Percentiles rank a stretch among this genome's conserved stretches.
Conservation (phyloP, 2,888 invertebrate genomes). For the Stenchaetothrips biformis region DNA sequence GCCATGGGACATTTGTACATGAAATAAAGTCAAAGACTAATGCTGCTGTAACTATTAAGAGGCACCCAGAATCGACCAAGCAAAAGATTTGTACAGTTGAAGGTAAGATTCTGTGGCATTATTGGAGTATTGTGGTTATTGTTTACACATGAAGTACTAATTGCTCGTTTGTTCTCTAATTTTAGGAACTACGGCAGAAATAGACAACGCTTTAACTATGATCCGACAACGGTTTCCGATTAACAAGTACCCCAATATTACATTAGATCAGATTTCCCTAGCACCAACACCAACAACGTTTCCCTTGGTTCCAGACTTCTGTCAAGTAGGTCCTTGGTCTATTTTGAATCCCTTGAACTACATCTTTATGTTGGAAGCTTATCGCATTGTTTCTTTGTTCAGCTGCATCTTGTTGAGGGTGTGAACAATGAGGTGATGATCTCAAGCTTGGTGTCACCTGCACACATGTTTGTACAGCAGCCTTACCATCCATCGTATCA, state of each 20-base stretch:
- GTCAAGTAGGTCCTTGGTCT: conserved; percentile 50
- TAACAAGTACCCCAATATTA: conserved; percentile 73
- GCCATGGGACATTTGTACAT: conserved; percentile 74
- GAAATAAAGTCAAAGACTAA: conserved; percentile 72
- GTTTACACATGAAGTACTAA: neutral
- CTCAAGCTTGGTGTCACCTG: conserved; percentile 78
- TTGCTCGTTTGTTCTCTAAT: conserved; percentile 27
- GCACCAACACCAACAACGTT: conserved; percentile 44
- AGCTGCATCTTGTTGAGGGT: conserved; percentile 83
- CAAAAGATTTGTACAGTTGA: conserved; percentile 79
- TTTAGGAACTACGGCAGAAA: conserved; percentile 66
- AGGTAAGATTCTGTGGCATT: conserved; percentile 50
- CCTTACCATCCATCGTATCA: conserved; percentile 92
- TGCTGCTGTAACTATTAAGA: conserved; percentile 72
- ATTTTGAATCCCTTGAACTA: conserved; percentile 38
- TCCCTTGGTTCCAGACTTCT: conserved; percentile 52
- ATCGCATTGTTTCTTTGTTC: conserved; percentile 40
- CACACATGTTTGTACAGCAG: conserved; percentile 91
- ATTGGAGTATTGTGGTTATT: conserved; percentile 27
- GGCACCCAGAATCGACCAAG: conserved; percentile 67
- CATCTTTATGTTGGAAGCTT: neutral
- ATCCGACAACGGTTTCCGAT: conserved; percentile 81
- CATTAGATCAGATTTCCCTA: conserved; percentile 57
- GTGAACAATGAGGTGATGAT: conserved; percentile 90
- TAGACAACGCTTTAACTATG: conserved; percentile 75